These are phyloP conservation scores for Stenurella melanura DNA, from an alignment of 2,888 invertebrate genomes.

Conservation along the genomic window DNA sequence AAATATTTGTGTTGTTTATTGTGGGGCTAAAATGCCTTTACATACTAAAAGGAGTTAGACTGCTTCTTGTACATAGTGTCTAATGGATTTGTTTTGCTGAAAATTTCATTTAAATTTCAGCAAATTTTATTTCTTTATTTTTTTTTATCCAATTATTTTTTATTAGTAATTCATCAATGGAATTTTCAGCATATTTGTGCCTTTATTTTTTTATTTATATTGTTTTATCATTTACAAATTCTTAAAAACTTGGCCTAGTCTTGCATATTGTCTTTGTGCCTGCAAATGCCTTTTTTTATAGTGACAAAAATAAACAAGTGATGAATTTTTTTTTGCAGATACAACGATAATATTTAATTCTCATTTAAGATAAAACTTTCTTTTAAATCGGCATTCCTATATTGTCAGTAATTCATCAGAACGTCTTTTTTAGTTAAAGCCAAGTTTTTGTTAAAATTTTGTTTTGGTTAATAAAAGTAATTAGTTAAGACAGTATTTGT, in stretches of 20 bases:
- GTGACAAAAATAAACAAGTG: conserved; percentile 9
- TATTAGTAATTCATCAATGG: conserved; percentile 46
- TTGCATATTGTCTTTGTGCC: conserved; percentile 33
- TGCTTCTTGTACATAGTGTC: conserved; percentile 58
- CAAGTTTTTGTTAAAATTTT: conserved; percentile 61
- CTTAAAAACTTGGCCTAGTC: conserved; percentile 61
- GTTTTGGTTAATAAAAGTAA: conserved; percentile 61
- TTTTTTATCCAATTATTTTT: conserved; percentile 48
- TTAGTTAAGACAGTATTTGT: conserved; percentile 36
- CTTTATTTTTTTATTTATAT: conserved; percentile 62
- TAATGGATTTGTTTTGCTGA: conserved; percentile 58
- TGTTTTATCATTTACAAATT: conserved; percentile 53
- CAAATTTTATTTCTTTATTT: conserved; percentile 39
- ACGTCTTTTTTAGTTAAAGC: conserved; percentile 49
- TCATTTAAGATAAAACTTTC: conserved; percentile 43
- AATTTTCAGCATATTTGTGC: conserved; percentile 63
- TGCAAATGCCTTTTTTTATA: conserved; percentile 23
- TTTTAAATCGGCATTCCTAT: conserved; percentile 44
- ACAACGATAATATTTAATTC: conserved; percentile 37
- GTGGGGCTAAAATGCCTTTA: conserved; percentile 40
- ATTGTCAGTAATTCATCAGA: conserved; percentile 40
- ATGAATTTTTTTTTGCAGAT: conserved; percentile 26
- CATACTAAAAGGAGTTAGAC: conserved; percentile 63
- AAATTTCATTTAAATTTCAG: conserved; percentile 55
- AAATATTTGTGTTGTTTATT: conserved; percentile 3